Conservation (phyloP, 92 coral and sea anemone genomes). For the Porites lobata region DNA sequence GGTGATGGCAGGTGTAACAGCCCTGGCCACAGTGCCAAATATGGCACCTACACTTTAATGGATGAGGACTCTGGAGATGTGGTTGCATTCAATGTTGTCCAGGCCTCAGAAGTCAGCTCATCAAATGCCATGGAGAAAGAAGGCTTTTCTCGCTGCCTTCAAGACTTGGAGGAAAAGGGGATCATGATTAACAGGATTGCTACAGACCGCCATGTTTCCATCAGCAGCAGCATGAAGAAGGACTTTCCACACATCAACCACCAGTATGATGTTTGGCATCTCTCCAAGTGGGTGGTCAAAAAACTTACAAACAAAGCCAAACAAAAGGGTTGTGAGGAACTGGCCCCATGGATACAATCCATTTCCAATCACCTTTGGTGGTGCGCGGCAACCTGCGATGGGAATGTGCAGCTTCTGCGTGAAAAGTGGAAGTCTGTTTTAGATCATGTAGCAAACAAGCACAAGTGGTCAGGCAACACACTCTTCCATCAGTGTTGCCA, state of each 20-base stretch:
- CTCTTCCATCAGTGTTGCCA: slow-evolving; percentile 65
- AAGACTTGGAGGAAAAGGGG: background rate
- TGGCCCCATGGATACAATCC: slow-evolving; percentile 65
- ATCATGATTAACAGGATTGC: slow-evolving; percentile 40
- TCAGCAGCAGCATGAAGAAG: slow-evolving; percentile 64
- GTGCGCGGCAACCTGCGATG: slow-evolving; percentile 72
- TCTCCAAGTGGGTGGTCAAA: slow-evolving; percentile 71
- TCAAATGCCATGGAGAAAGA: slow-evolving; percentile 69
- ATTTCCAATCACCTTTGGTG: slow-evolving; percentile 77
- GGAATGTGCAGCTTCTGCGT: slow-evolving; percentile 49
- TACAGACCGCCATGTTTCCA: slow-evolving; percentile 69
- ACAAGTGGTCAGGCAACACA: slow-evolving; percentile 36
- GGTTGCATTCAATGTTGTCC: slow-evolving; percentile 32
- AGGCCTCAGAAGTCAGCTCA: slow-evolving; percentile 27
- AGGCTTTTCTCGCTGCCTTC: slow-evolving; percentile 15
- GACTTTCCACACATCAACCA: slow-evolving; percentile 53
- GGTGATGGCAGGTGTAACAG: slow-evolving; percentile 48
- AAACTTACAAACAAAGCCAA: slow-evolving; percentile 70
- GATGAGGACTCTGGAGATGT: slow-evolving; percentile 29
- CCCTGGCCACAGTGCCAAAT: slow-evolving; percentile 55
- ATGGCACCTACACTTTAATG: slow-evolving; percentile 66
- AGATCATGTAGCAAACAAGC: slow-evolving; percentile 55
- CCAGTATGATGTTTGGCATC: slow-evolving; percentile 78
- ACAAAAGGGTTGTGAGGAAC: slow-evolving; percentile 39
- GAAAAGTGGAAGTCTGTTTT: slow-evolving; percentile 70